Evolutionary conservation across 1,140 invertebrate species (phyloP).

Genomic region (Neodiprion lecontei): DNA sequence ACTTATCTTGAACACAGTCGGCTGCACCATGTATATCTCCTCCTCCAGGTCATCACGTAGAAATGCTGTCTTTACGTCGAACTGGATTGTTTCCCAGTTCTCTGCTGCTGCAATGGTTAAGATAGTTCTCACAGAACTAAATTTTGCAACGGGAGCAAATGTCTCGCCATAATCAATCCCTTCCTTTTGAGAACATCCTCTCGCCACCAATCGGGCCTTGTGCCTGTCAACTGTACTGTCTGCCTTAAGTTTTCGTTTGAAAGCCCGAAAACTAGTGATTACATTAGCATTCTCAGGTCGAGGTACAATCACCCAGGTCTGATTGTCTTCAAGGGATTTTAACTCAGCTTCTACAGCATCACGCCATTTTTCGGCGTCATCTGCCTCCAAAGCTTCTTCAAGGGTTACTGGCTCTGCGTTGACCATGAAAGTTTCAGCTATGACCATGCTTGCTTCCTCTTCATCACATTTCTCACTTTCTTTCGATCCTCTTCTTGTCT

Average conservation of each 20-base stretch:
- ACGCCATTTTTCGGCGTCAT: conserved; percentile 19
- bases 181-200: conserved; percentile 30
- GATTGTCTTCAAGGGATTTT: conserved; percentile 25
- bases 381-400: conserved; percentile 22
- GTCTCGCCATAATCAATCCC: conserved; percentile 43
- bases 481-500: no score
- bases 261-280: conserved; percentile 33
- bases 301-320: conserved; percentile 24
- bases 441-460: conserved; percentile 35
- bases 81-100: conserved; percentile 28
- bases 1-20: conserved; percentile 35
- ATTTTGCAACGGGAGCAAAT: conserved; percentile 44
- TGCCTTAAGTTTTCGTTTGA: conserved; percentile 27
- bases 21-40: conserved; percentile 43
- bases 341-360: conserved; percentile 26
- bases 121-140: conserved; percentile 39
- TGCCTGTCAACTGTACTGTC: conserved; percentile 34
- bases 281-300: conserved; percentile 14
- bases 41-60: conserved; percentile 45
- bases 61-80: conserved; percentile 45
- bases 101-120: conserved; percentile 34
- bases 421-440: not conserved
- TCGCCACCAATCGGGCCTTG: conserved; percentile 45
- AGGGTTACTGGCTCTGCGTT: not conserved
- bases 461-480: not conserved